Percentiles rank a stretch among this genome's conserved stretches.
Conservation (phyloP, 2,113 vertebrate species). For the Aldabrachelys gigantea region DNA sequence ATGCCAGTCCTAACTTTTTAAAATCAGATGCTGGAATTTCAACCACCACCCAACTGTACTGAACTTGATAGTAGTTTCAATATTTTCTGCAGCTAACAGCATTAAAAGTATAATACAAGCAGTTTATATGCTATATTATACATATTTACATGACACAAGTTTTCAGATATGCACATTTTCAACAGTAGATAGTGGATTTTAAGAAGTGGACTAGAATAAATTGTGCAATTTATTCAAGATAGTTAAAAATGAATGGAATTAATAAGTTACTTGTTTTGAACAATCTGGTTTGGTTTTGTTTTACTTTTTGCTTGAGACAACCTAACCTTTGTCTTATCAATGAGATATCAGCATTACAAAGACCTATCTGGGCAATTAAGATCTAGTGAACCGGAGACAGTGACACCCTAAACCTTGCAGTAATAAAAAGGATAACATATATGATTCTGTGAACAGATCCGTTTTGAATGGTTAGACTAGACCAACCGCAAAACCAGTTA, state of each 20-base stretch:
- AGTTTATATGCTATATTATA: neutral
- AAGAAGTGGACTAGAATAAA: no score
- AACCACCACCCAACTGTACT: neutral
- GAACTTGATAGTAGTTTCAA: neutral
- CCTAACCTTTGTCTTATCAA: neutral
- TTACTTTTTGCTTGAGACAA: constrained; percentile 12
- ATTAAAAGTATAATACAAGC: constrained; percentile 20
- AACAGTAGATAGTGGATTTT: neutral
- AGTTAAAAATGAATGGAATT: no score
- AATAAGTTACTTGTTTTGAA: constrained; percentile 10
- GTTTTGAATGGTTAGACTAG: neutral
- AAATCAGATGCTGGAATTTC: neutral
- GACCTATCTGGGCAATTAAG: neutral
- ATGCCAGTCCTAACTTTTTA: neutral
- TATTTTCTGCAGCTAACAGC: constrained; percentile 33
- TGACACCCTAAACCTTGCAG: neutral
- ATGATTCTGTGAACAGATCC: neutral
- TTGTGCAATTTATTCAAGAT: no score
- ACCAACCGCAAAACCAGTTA: neutral
- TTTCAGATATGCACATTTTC: constrained; percentile 35
- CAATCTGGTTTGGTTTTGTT: neutral
- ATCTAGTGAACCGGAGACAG: constrained; percentile 35
- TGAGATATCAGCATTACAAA: neutral
- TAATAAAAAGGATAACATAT: constrained; percentile 22
- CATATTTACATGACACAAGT: constrained; percentile 42